phyloP scores from a whole-genome alignment of 2,113 vertebrate genomes.

The Diglossa brunneiventris region DNA sequence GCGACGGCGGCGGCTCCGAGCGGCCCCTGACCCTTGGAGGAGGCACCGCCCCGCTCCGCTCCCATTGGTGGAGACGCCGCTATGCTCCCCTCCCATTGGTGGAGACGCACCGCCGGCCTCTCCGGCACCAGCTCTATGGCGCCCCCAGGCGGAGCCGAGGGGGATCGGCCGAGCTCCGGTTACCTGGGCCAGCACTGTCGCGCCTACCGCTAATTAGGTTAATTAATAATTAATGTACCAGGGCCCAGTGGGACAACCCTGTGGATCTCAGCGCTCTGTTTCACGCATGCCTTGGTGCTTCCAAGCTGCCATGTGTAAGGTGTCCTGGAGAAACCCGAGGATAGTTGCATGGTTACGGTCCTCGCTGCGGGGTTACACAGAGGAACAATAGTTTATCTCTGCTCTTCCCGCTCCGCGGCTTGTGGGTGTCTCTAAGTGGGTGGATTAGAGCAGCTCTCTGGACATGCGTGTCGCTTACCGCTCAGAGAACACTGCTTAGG shows the following conservation, averaged over 20 bases:
- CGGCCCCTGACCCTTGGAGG: not conserved
- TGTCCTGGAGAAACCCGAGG: not conserved
- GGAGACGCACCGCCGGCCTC: not conserved
- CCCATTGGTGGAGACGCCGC: not conserved
- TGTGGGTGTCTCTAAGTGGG: too few species aligned
- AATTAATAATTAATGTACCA: not conserved
- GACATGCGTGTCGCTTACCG: rapidly evolving
- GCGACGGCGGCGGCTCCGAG: not conserved
- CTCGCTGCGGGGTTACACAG: rapidly evolving
- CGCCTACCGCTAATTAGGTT: not conserved
- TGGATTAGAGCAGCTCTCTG: too few species aligned
- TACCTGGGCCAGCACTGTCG: rapidly evolving
- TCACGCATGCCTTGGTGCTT: too few species aligned
- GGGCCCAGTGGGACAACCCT: too few species aligned
- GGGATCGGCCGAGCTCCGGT: rapidly evolving
- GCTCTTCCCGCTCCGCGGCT: not conserved
- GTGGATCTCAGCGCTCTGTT: not conserved
- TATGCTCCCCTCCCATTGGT: not conserved
- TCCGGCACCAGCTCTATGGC: rapidly evolving
- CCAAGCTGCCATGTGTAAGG: not conserved
- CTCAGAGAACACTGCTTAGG: too few species aligned
- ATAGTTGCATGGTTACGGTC: too few species aligned
- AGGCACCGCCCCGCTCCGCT: not conserved
- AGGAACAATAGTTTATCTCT: not conserved
- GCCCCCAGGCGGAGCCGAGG: not conserved